These are phyloP conservation scores for Calyptomena viridis DNA, from an alignment of 2,113 vertebrate genomes.

Conservation along the genomic window DNA sequence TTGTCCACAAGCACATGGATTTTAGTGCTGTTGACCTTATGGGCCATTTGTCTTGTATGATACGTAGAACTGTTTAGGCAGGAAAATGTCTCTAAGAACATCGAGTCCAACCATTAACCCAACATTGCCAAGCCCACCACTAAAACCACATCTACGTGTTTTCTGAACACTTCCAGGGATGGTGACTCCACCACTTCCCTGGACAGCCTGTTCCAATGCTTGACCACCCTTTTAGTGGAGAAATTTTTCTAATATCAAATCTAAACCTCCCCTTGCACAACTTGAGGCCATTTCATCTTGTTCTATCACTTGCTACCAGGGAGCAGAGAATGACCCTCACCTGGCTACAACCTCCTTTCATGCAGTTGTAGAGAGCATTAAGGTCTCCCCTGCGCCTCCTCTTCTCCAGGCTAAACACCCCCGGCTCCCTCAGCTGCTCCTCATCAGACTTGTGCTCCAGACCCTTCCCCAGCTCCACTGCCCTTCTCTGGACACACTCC, in stretches of 20 bases:
- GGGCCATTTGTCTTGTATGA: neutral
- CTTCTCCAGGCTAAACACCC: neutral
- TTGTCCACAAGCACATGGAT: neutral
- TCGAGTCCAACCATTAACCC: neutral
- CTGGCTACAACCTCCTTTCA: neutral
- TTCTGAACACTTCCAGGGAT: neutral
- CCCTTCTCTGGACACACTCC: neutral
- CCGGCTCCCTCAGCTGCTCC: neutral
- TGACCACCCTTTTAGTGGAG: neutral
- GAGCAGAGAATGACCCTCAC: neutral
- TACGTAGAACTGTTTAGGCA: neutral
- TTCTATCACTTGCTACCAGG: neutral
- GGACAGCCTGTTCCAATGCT: neutral
- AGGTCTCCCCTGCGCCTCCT: neutral
- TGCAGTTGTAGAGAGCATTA: neutral
- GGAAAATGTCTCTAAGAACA: neutral
- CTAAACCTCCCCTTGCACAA: neutral
- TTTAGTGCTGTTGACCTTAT: neutral
- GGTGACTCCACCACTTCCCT: neutral
- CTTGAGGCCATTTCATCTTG: neutral
- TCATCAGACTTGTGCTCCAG: neutral
- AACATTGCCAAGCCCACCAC: neutral
- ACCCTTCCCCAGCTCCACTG: accelerated
- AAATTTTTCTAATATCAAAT: neutral
- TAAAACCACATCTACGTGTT: neutral